phyloP scores from a whole-genome alignment of 2,113 vertebrate genomes.

The Hippoglossus stenolepis region DNA sequence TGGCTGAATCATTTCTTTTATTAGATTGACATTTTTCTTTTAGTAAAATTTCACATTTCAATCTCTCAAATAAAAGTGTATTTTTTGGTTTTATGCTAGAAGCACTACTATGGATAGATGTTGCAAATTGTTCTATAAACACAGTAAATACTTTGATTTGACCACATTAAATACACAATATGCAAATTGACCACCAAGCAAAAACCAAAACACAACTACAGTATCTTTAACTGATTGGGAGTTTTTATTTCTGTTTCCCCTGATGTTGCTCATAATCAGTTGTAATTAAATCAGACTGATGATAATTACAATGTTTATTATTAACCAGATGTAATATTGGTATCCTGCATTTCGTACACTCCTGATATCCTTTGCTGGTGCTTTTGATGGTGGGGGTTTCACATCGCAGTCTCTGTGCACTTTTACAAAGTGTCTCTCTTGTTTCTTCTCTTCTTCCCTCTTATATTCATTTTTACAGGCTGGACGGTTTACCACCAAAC shows the following conservation, averaged over 20 bases:
- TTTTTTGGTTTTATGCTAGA: neutral
- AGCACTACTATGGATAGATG: neutral
- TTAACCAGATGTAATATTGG: conserved; percentile 2
- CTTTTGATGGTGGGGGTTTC: conserved; percentile 79
- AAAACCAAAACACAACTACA: neutral
- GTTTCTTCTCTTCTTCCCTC: conserved; percentile 92
- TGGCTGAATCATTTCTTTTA: too few relatives aligned
- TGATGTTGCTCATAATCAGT: neutral
- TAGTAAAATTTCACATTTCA: neutral
- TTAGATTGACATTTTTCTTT: neutral
- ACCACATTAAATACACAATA: neutral
- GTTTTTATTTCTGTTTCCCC: neutral
- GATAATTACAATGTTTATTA: conserved; percentile 4
- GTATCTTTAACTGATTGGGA: neutral
- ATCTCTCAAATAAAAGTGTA: neutral
- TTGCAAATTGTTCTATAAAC: neutral
- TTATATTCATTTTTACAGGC: conserved; percentile 93
- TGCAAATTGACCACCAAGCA: neutral
- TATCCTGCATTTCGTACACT: conserved; percentile 65
- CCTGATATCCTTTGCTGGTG: conserved; percentile 82
- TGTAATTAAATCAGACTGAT: neutral
- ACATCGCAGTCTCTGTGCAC: conserved; percentile 87
- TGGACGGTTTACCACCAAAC: conserved; percentile 99
- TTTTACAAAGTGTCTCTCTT: conserved; percentile 93
- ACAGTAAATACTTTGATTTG: neutral